A percentile compares a stretch with the other conserved stretches of the same genome.
phyloP scores from a whole-genome alignment of 1,140 invertebrate genomes.

The Brachionus angularis region DNA sequence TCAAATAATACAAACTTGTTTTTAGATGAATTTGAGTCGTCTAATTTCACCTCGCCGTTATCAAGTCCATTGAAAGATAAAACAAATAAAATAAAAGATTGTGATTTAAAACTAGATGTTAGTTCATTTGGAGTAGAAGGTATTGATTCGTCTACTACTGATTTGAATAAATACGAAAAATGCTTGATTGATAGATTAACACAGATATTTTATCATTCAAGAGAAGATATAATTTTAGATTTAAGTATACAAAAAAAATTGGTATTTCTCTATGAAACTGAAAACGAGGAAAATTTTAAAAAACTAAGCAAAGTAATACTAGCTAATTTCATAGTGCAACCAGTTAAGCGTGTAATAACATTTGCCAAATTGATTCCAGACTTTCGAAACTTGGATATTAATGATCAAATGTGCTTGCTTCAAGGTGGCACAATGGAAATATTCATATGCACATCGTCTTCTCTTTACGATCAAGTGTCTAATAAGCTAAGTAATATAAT shows the following conservation, averaged over 20 bases:
- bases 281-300: too few species aligned
- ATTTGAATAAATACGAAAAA: neutral
- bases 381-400: neutral
- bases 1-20: too few species aligned
- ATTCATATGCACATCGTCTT: slow-evolving; percentile 8
- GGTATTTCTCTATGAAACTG: neutral
- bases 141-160: neutral
- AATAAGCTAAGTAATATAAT: slow-evolving; percentile 6
- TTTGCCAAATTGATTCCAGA: slow-evolving; percentile 27
- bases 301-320: neutral
- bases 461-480: neutral
- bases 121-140: neutral
- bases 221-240: neutral
- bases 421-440: slow-evolving; percentile 29
- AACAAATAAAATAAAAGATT: neutral
- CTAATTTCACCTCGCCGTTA: too few species aligned
- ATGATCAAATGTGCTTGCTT: slow-evolving; percentile 5
- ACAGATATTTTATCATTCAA: neutral
- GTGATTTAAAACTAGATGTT: neutral
- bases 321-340: slow-evolving; percentile 34
- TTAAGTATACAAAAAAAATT: neutral
- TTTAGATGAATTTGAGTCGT: neutral
- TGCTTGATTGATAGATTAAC: neutral
- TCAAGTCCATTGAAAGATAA: too few species aligned
- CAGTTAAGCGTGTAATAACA: slow-evolving; percentile 33